Conservation (phyloP, 2,888 invertebrate genomes). For the Dolomedes plantarius region DNA sequence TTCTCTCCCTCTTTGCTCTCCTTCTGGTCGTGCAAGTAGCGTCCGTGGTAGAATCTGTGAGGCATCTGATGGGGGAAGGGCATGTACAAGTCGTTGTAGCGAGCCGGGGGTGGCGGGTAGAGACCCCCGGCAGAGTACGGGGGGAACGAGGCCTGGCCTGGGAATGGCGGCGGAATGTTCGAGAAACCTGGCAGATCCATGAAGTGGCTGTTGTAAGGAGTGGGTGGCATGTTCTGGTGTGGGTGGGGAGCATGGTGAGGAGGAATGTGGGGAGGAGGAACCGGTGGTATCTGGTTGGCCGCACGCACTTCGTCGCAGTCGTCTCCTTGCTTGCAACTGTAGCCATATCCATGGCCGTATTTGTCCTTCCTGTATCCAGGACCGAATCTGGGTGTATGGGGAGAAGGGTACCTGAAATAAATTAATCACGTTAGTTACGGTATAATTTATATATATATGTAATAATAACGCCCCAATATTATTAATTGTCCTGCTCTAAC, state of each 20-base stretch:
- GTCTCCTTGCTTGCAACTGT: slow-evolving; percentile 68
- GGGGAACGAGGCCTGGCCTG: slow-evolving; percentile 19
- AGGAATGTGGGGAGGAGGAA: slow-evolving; percentile 13
- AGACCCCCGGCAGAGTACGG: not conserved
- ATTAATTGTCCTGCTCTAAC: no score
- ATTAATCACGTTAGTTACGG: no score
- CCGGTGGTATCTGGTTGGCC: slow-evolving; percentile 47
- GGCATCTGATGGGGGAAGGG: slow-evolving; percentile 9
- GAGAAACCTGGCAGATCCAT: slow-evolving; percentile 25
- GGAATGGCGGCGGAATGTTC: slow-evolving; percentile 19
- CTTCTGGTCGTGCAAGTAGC: slow-evolving; percentile 53
- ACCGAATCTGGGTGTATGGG: slow-evolving; percentile 46
- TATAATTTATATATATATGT: not conserved
- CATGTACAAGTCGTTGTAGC: slow-evolving; percentile 43
- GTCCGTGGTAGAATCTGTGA: slow-evolving; percentile 29
- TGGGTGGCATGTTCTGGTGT: slow-evolving; percentile 1
- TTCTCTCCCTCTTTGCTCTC: not conserved
- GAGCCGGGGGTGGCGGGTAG: slow-evolving; percentile 19
- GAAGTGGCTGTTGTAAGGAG: slow-evolving; percentile 32
- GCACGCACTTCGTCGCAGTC: slow-evolving; percentile 65
- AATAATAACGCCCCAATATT: no score
- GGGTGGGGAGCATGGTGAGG: slow-evolving; percentile 1
- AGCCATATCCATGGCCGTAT: slow-evolving; percentile 69
- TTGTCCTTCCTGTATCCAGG: slow-evolving; percentile 68
- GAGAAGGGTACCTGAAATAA: slow-evolving; percentile 34